Evolutionary conservation across 2,888 invertebrate genomes (phyloP).

Genomic region (Meta bourneti): DNA sequence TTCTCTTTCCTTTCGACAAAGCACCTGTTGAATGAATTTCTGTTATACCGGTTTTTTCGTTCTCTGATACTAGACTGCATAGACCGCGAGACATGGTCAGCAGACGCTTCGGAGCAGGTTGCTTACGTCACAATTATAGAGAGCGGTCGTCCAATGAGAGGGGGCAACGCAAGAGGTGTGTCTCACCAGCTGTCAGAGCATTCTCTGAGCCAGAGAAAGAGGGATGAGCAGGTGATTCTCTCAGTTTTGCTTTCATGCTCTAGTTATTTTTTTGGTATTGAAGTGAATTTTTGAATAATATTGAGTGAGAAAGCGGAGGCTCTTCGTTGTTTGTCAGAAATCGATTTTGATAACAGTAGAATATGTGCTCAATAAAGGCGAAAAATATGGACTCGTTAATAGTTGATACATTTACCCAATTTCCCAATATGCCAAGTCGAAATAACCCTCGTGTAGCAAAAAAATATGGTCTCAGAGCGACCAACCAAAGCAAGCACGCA

Average conservation of each 20-base stretch:
- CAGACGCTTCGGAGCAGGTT: not conserved
- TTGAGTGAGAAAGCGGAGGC: too few relatives aligned
- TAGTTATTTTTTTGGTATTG: not conserved
- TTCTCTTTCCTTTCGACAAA: constrained; percentile 17
- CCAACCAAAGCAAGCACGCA: too few relatives aligned
- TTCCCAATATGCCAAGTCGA: too few relatives aligned
- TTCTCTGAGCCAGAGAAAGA: not conserved
- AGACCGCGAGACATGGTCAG: constrained; percentile 5
- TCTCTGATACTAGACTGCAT: constrained; percentile 19
- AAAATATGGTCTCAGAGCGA: too few relatives aligned
- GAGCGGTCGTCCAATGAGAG: constrained; percentile 18
- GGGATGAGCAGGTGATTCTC: not conserved
- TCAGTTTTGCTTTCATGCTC: not conserved
- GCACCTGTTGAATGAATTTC: constrained; percentile 37
- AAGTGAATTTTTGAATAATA: not conserved
- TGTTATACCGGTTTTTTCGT: constrained; percentile 43
- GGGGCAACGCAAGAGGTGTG: constrained; percentile 28
- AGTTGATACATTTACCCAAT: too few relatives aligned
- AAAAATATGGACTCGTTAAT: too few relatives aligned
- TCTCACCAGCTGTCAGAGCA: constrained; percentile 32
- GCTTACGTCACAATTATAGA: constrained; percentile 33
- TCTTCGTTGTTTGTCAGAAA: not conserved
- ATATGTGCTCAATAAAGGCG: too few relatives aligned
- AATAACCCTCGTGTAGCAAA: too few relatives aligned
- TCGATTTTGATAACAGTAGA: too few relatives aligned